Evolutionary conservation across 2,113 vertebrate genomes (phyloP), one percentile per base, ranked within the genome.

Genomic region (Pristiophorus japonicus): DNA sequence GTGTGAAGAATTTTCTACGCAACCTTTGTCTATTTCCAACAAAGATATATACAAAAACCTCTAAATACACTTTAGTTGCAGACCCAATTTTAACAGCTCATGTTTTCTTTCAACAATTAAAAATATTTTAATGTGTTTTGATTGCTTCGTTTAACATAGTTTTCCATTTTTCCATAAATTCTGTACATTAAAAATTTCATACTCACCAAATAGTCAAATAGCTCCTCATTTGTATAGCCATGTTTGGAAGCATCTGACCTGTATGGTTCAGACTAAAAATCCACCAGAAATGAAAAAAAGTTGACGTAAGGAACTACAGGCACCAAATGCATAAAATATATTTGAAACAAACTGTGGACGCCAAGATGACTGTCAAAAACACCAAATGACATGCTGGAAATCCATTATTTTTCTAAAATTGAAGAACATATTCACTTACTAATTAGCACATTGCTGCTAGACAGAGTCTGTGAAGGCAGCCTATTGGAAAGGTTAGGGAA

Each of bases 131-230:
- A 59, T 7, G 20, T 62, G 47, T 92, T 92, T 92, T 90, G 87
- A 92, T 38, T n/a, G 66, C 42, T 66, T 24, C 12, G 45, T 70
- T 70, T 70, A 30, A 34, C 66, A n/a, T n/a, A 93, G 8, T 34
- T 75, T 75, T 75, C 20, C 18, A 4, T 16, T 70, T 94, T 34
- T 11, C 27, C 55, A 67, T n/a, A 30, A 45, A 73, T 73, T 51
- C 5, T 16, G 7, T 63, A 92, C 2, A 47, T 24, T 70, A 73
- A 70, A 70, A 67, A 73, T 38, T 30, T 94, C 24, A 14, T 51
- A 94, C 93, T 94, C 93, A 94, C 93, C 93, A 94, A 94, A 94
- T 70, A 94, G 16, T 94, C 66, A 94, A 94, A 94, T 47, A 94
- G 42, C 27, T 94, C 93, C 24, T 94, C 38, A 3, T 70, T 94